phyloP scores from a whole-genome alignment of 2,888 invertebrate genomes.

The Ophioninae sp. region DNA sequence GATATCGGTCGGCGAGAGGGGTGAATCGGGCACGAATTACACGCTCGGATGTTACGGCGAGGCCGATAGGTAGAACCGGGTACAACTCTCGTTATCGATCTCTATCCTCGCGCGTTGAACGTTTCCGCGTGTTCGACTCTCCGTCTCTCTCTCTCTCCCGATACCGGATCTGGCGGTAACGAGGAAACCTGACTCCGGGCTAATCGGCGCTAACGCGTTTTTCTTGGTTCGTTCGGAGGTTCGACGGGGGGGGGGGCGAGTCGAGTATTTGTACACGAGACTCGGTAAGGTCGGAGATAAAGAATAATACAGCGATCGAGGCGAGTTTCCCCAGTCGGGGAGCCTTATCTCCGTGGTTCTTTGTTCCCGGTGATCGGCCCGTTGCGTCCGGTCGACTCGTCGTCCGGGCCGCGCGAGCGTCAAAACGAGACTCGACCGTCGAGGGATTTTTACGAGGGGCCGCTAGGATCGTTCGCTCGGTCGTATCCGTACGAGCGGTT shows the following conservation, averaged over 20 bases:
- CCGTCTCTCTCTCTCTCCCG: too few relatives aligned
- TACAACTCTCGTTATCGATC: slow-evolving; percentile 69
- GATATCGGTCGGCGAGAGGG: not conserved
- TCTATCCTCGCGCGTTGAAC: slow-evolving; percentile 66
- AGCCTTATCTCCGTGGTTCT: slow-evolving; percentile 47
- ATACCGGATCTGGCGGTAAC: too few relatives aligned
- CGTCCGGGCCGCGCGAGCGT: slow-evolving; percentile 1
- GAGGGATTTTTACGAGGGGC: slow-evolving; percentile 46
- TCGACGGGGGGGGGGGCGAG: slow-evolving; percentile 34
- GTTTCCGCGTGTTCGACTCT: slow-evolving; percentile 49
- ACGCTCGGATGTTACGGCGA: not conserved
- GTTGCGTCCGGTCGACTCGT: not conserved
- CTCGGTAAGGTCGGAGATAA: slow-evolving; percentile 35
- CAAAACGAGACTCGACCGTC: slow-evolving; percentile 15
- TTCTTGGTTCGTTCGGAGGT: slow-evolving; percentile 50
- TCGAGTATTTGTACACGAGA: slow-evolving; percentile 19
- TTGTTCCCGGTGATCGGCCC: slow-evolving; percentile 19
- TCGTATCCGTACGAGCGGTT: not conserved
- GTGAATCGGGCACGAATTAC: not conserved
- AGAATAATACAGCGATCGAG: slow-evolving; percentile 10
- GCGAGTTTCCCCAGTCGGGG: slow-evolving; percentile 52
- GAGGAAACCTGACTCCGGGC: slow-evolving; percentile 4
- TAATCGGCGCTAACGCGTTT: not conserved
- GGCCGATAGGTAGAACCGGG: slow-evolving; percentile 17
- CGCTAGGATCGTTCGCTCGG: slow-evolving; percentile 36